Percentiles rank a stretch among this genome's conserved stretches.
phyloP scores from a whole-genome alignment of 2,113 vertebrate species.

The Pleuronectes platessa region DNA sequence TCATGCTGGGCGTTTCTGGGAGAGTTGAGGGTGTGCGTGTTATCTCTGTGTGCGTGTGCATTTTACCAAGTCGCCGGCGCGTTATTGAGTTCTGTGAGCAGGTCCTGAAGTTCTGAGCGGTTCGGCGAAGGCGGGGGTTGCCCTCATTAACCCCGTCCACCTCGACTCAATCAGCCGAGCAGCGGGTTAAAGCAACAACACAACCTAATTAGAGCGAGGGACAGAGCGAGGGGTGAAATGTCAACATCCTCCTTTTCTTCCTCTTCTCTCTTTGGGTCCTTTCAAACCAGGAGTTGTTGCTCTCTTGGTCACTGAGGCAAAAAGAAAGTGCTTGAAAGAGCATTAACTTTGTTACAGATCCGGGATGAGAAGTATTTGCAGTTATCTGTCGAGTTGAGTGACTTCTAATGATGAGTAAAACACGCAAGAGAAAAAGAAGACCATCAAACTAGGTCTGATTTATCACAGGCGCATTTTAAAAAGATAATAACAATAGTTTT shows the following conservation, averaged over 20 bases:
- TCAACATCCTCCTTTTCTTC: constrained; percentile 75
- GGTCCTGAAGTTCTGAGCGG: constrained; percentile 72
- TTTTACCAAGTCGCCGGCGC: constrained; percentile 41
- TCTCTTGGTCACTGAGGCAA: constrained; percentile 80
- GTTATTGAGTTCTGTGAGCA: constrained; percentile 68
- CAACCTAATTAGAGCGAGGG: constrained; percentile 86
- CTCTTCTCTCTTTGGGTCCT: constrained; percentile 2
- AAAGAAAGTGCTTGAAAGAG: constrained; percentile 35
- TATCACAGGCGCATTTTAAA: too few relatives aligned
- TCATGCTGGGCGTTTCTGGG: constrained; percentile 67
- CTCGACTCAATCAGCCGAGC: constrained; percentile 77
- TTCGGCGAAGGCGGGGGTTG: constrained; percentile 74
- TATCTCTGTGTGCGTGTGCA: constrained; percentile 58
- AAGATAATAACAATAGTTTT: background rate
- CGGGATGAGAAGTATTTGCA: background rate
- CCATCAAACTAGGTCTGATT: too few relatives aligned
- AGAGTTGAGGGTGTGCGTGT: constrained; percentile 38
- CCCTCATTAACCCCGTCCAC: constrained; percentile 77
- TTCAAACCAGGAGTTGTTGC: constrained; percentile 44
- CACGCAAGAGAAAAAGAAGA: too few relatives aligned
- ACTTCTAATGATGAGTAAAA: too few relatives aligned
- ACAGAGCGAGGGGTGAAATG: constrained; percentile 81
- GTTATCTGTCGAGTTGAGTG: background rate
- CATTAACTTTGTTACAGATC: constrained; percentile 42
- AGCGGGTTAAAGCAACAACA: constrained; percentile 87